A percentile compares a stretch with the other conserved stretches of the same genome.
Conservation (phyloP, 35 echinoderm and acorn worm genomes). For the Apostichopus parvimensis region DNA sequence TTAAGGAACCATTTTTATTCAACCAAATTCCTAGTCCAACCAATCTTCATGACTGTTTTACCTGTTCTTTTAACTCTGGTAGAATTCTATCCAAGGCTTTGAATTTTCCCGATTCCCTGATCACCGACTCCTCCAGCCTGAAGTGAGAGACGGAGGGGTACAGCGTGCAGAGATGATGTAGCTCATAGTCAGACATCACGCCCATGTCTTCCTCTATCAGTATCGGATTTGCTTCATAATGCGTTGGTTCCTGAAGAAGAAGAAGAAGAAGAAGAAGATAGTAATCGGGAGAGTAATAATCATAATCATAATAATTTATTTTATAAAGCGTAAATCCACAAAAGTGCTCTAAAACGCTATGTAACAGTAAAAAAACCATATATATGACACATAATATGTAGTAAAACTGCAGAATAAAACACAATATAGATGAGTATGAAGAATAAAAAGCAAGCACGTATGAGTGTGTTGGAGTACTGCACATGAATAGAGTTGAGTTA, state of each 20-base stretch:
- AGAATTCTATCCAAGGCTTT: conserved; percentile 73
- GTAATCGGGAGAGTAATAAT: not conserved
- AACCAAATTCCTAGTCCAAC: no score
- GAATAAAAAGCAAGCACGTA: no score
- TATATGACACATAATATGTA: no score
- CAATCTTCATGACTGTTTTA: not conserved
- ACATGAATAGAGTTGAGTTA: no score
- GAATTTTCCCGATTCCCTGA: conserved; percentile 84
- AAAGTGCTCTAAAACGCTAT: no score
- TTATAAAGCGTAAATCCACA: no score
- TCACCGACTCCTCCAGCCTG: conserved; percentile 53
- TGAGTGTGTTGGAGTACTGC: no score
- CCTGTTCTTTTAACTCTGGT: conserved; percentile 80
- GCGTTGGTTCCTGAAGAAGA: conserved; percentile 79
- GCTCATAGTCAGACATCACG: conserved; percentile 95
- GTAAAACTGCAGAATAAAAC: no score
- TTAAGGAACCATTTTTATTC: no score
- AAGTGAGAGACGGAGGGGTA: conserved; percentile 57
- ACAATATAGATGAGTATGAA: no score
- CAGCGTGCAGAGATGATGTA: conserved; percentile 74
- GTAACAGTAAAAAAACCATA: no score
- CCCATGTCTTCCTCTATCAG: conserved; percentile 91
- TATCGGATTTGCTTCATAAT: conserved; percentile 80
- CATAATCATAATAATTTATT: no score
- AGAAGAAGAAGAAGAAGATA: not conserved